A percentile compares a stretch with the other conserved stretches of the same genome.
Conservation (phyloP, 2,113 vertebrate genomes). For the Heloderma charlesbogerti region DNA sequence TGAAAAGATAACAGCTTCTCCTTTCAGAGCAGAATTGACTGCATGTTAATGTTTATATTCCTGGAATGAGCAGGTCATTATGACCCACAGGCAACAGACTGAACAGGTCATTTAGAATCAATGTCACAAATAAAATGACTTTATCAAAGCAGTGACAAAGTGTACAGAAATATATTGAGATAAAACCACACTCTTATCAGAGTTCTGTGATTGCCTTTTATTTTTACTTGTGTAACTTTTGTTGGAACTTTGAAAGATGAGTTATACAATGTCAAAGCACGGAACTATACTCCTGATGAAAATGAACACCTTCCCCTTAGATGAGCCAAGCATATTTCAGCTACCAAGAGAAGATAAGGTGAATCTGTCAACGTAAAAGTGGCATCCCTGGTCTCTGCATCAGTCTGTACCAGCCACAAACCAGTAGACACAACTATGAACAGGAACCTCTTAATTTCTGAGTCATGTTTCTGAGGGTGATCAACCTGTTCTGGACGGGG, state of each 20-base stretch:
- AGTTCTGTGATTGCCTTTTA: background rate
- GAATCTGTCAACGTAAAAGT: background rate
- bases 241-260: background rate
- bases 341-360: background rate
- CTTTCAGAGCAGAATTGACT: conserved; percentile 34
- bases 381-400: background rate
- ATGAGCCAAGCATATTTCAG: background rate
- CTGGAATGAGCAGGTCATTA: conserved; percentile 1
- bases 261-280: background rate
- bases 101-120: conserved; percentile 16
- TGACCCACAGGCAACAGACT: conserved; percentile 21
- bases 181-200: background rate
- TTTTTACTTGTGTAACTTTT: background rate
- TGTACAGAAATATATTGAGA: background rate
- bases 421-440: background rate
- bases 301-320: background rate
- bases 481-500: too few species aligned
- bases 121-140: background rate
- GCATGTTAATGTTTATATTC: conserved; percentile 12
- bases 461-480: background rate
- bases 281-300: background rate
- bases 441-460: background rate
- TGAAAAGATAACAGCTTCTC: conserved; percentile 36
- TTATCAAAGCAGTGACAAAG: conserved; percentile 1
- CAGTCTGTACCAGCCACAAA: background rate